Percentiles rank a stretch among this genome's conserved stretches.
phyloP scores from a whole-genome alignment of 1,140 invertebrate genomes.

The Bombyx mandarina region DNA sequence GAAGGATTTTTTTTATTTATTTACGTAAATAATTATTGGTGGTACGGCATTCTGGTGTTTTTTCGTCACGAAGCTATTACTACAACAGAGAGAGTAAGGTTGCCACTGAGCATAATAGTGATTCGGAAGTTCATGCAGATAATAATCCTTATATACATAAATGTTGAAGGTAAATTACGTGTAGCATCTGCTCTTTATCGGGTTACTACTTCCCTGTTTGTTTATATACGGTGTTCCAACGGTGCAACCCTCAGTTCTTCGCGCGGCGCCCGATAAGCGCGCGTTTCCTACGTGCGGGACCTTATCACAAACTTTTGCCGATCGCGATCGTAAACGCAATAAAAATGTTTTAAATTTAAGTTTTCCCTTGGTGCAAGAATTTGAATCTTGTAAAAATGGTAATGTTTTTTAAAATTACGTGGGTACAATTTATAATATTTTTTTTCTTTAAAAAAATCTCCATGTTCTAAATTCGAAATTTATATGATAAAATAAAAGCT shows the following conservation, averaged over 20 bases:
- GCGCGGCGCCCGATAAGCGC: conserved; percentile 25
- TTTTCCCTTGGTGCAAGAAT: not conserved
- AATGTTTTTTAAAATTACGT: not conserved
- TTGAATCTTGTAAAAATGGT: conserved; percentile 11
- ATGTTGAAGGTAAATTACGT: too few species aligned
- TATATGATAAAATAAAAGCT: too few species aligned
- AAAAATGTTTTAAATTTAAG: conserved; percentile 1
- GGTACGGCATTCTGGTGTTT: too few species aligned
- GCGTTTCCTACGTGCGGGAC: conserved; percentile 9
- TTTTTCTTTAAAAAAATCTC: too few species aligned
- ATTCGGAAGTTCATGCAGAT: too few species aligned
- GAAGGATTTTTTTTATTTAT: too few species aligned
- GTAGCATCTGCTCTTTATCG: not conserved
- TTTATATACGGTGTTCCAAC: conserved; percentile 45
- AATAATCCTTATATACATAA: too few species aligned
- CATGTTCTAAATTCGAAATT: too few species aligned
- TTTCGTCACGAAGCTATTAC: too few species aligned
- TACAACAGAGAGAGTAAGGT: too few species aligned
- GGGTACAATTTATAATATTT: not conserved
- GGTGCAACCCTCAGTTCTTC: conserved; percentile 35
- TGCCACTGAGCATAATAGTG: too few species aligned
- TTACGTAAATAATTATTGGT: too few species aligned
- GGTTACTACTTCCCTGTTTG: conserved; percentile 31
- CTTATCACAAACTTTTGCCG: conserved; percentile 31
- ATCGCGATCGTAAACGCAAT: not conserved